Percentiles rank a stretch among this genome's conserved stretches.
Conservation (phyloP, 2,888 invertebrate species). For the Amblyjoppa fuscipennis region DNA sequence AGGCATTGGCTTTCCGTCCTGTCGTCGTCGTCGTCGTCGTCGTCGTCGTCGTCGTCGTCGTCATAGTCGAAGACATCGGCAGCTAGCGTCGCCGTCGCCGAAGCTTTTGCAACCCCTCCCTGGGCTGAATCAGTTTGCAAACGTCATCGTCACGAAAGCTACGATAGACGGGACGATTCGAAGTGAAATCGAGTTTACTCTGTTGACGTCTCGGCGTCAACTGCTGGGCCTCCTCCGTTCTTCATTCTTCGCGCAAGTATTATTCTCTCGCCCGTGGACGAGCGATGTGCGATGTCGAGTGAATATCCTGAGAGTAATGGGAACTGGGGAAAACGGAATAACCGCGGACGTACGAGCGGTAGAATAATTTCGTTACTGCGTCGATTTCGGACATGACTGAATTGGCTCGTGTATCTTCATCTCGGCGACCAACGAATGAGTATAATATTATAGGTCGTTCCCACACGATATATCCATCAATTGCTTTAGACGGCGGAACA, state of each 20-base stretch:
- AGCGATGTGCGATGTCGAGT: conserved; percentile 28
- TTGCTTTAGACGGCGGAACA: no score
- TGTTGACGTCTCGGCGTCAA: conserved; percentile 42
- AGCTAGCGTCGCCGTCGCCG: conserved; percentile 48
- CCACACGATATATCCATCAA: no score
- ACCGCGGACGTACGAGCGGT: background rate
- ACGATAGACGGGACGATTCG: conserved; percentile 53
- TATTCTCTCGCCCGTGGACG: background rate
- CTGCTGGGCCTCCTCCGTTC: conserved; percentile 33
- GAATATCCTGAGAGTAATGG: conserved; percentile 25
- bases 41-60: background rate
- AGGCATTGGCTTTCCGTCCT: conserved; percentile 20
- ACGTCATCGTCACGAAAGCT: conserved; percentile 64
- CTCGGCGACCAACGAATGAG: no score
- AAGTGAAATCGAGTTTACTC: conserved; percentile 65
- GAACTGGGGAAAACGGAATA: conserved; percentile 12
- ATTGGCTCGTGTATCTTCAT: no score
- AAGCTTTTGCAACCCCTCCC: conserved; percentile 25
- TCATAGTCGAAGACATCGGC: conserved; percentile 22
- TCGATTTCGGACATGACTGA: no score
- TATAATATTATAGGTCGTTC: no score
- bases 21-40: conserved; percentile 1
- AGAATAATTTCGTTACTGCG: background rate
- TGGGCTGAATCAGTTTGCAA: conserved; percentile 66
- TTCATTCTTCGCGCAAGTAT: conserved; percentile 22